Conservation (phyloP, 1,140 invertebrate genomes). For the Temnothorax longispinosus region DNA sequence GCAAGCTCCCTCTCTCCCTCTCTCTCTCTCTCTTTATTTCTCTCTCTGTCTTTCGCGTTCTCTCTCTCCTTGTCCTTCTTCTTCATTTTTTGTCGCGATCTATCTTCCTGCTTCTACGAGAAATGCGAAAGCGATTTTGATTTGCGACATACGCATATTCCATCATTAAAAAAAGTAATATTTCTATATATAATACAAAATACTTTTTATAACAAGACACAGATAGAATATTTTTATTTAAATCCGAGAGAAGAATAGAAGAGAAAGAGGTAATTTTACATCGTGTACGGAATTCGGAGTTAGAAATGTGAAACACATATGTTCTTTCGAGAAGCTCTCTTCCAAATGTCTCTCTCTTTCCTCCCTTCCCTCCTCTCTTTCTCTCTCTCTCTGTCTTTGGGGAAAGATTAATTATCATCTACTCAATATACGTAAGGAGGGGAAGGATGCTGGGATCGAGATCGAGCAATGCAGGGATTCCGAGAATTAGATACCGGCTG, state of each 20-base stretch:
- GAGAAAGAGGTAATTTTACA: neutral
- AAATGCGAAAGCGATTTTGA: neutral
- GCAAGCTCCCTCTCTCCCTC: constrained; percentile 61
- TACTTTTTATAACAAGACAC: neutral
- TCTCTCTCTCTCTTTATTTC: constrained; percentile 18
- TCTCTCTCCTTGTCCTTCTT: neutral
- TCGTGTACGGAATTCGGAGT: constrained; percentile 20
- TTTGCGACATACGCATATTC: neutral
- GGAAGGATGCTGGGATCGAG: neutral
- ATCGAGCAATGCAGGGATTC: neutral
- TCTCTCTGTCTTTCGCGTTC: neutral
- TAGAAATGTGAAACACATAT: constrained; percentile 42
- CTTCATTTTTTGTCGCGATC: neutral
- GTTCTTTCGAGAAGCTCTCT: neutral
- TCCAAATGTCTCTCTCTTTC: neutral
- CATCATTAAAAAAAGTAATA: neutral
- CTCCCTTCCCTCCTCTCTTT: too few relatives aligned
- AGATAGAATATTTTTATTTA: neutral
- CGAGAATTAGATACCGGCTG: constrained; percentile 26
- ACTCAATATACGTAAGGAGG: constrained; percentile 22
- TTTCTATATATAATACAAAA: neutral
- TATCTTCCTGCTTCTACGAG: neutral
- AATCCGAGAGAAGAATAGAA: neutral
- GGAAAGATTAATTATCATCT: constrained; percentile 58
- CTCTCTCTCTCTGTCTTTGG: neutral